phyloP scores from a whole-genome alignment of 2,113 vertebrate species.

The Plecturocebus donacophilus region DNA sequence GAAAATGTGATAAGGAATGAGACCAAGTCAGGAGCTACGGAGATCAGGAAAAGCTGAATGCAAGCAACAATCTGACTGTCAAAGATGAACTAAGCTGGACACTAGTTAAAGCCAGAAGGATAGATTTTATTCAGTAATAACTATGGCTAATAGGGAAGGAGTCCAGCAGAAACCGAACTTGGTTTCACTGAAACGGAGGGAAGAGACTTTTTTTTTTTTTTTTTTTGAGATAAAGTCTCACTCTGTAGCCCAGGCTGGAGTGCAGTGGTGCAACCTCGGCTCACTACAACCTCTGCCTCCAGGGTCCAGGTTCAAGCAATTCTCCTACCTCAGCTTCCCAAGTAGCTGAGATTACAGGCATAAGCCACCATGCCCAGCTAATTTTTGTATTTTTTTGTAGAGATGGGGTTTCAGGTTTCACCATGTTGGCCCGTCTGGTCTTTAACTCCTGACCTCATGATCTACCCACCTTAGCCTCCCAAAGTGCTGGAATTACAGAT shows the following conservation, averaged over 20 bases:
- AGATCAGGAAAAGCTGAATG: background rate
- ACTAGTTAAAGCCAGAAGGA: background rate
- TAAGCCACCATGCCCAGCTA: fast-evolving
- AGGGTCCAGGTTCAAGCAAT: too few species aligned
- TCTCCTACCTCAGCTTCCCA: too few species aligned
- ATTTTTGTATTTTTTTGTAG: too few species aligned
- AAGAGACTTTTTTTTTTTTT: background rate
- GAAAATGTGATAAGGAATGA: background rate
- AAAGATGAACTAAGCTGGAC: background rate
- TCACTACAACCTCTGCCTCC: too few species aligned
- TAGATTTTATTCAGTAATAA: background rate
- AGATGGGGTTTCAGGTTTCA: too few species aligned
- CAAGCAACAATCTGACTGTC: background rate
- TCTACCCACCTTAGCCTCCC: too few species aligned
- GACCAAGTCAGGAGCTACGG: background rate
- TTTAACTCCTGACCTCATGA: too few species aligned
- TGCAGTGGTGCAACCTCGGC: fast-evolving
- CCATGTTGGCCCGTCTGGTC: too few species aligned
- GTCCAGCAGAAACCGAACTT: background rate
- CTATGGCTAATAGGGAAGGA: background rate
- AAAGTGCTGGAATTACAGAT: too few species aligned
- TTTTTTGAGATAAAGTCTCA: too few species aligned
- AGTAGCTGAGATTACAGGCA: too few species aligned
- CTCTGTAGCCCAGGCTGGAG: too few species aligned
- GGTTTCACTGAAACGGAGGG: background rate